Evolutionary conservation across 2,113 vertebrate species (phyloP), one percentile per base, ranked within the genome.

Genomic region (Opisthocomus hoazin): DNA sequence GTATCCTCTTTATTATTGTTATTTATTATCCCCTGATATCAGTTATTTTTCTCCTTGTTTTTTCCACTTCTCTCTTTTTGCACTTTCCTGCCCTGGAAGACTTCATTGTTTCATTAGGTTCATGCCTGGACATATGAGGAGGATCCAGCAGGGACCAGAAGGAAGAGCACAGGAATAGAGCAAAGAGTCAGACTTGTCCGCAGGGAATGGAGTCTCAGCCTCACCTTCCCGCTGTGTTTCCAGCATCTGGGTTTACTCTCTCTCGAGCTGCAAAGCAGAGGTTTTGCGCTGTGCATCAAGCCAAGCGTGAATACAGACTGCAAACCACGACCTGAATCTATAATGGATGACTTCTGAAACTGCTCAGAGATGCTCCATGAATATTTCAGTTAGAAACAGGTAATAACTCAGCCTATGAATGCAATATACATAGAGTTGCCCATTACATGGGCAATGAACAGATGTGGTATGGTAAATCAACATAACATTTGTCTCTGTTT

Each of bases 101-200:
- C 20, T 34, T 79, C 7, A 27, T 9, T 76, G 10, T 46, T 95
- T 88, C 8, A 1, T 34, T 70, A 66, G 17, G 51, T 61, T 63
- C 24, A 20, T 32, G 46, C 32, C 21, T 65, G 56, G 32, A 16
- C 8, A 1, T 48, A 37, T 0, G 0, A 74, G 36, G 14, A 78
- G 24, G 12, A 81, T 60, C 21, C 24, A 64, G 34, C 2, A 2
- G 4, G 3, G 56, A 51, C 24, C 1, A 1, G 37, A 86, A 27
- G 20, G 29, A 83, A 80, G 30, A 51, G 26, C 18, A 26, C 8
- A n/a, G 16, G 45, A 84, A 27, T 3, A 20, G 56, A 57, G 46
- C 34, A 61, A 56, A 57, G 37, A 80, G 3, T 11, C 53, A 58
- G 45, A 57, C 21, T 68, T 37, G 41, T 54, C 43, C 29, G 10